Percentiles rank a stretch among this genome's conserved stretches.
Evolutionary conservation across 2,888 invertebrate genomes (phyloP).

Genomic region (Hirtodrosophila alboralis): DNA sequence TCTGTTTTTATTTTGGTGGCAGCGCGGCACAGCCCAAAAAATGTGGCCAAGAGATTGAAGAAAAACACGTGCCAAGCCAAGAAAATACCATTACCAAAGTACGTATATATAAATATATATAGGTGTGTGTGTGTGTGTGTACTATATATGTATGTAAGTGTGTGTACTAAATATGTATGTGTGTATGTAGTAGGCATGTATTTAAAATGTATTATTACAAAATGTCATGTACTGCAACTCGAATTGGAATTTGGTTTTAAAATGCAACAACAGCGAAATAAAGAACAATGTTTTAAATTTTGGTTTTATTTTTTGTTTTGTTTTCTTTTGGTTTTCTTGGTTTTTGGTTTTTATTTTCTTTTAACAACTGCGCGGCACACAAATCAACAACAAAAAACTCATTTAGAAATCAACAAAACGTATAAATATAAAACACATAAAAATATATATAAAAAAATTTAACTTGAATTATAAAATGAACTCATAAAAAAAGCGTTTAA

Average conservation of each 20-base stretch:
- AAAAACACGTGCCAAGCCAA: conserved; percentile 79
- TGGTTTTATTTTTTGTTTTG: conserved; percentile 25
- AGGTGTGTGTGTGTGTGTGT: conserved; percentile 27
- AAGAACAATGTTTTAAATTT: conserved; percentile 33
- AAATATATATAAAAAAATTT: conserved; percentile 22
- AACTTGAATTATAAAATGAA: conserved; percentile 25
- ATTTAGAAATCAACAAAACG: conserved; percentile 25
- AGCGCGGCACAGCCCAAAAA: conserved; percentile 57
- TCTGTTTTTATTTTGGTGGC: conserved; percentile 49
- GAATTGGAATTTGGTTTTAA: no score
- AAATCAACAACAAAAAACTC: conserved; percentile 27
- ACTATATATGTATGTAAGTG: conserved; percentile 31
- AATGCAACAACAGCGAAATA: conserved; percentile 19
- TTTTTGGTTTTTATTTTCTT: conserved; percentile 16
- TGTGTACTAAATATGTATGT: conserved; percentile 30
- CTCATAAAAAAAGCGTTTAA: conserved; percentile 38
- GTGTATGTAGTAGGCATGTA: conserved; percentile 16
- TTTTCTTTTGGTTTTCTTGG: conserved; percentile 17
- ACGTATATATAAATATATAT: no score
- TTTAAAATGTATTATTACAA: conserved; percentile 55
- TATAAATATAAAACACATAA: conserved; percentile 28
- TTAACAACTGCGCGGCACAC: conserved; percentile 22
- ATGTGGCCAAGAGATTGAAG: conserved; percentile 52
- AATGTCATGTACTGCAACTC: conserved; percentile 71
- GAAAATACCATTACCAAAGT: conserved; percentile 75